Conservation (phyloP, 1,140 invertebrate genomes). For the Ceratoteleas bidentatus region DNA sequence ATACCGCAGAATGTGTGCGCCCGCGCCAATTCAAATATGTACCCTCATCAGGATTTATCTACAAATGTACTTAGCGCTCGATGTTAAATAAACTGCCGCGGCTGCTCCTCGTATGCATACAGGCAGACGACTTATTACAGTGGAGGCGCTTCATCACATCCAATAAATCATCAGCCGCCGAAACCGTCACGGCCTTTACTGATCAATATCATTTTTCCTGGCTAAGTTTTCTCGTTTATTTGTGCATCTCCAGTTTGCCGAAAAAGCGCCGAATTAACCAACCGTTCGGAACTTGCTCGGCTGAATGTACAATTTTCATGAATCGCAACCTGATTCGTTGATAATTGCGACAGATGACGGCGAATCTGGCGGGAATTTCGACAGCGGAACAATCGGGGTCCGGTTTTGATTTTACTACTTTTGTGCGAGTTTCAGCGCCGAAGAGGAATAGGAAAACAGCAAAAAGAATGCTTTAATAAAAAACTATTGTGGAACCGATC, state of each 20-base stretch:
- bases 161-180: slow-evolving; percentile 48
- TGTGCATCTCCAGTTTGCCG: neutral
- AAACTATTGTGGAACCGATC: too few relatives aligned
- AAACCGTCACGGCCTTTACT: slow-evolving; percentile 42
- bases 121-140: slow-evolving; percentile 49
- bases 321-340: slow-evolving; percentile 1
- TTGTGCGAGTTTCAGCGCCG: too few relatives aligned
- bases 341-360: slow-evolving; percentile 1
- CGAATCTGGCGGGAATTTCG: too few relatives aligned
- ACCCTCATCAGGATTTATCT: slow-evolving; percentile 48
- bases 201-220: neutral
- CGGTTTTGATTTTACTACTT: too few relatives aligned
- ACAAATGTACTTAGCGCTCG: slow-evolving; percentile 44
- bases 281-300: neutral
- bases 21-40: slow-evolving; percentile 48
- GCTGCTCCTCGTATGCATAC: slow-evolving; percentile 44
- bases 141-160: slow-evolving; percentile 24
- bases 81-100: slow-evolving; percentile 49
- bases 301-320: slow-evolving; percentile 7
- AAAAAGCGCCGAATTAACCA: neutral
- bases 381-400: too few relatives aligned
- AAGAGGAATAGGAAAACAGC: too few relatives aligned
- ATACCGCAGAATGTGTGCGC: slow-evolving; percentile 33
- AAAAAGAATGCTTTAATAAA: too few relatives aligned
- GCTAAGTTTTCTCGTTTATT: neutral